Evolutionary conservation across 2,113 vertebrate species (phyloP).

Genomic region (Caranx melampygus): DNA sequence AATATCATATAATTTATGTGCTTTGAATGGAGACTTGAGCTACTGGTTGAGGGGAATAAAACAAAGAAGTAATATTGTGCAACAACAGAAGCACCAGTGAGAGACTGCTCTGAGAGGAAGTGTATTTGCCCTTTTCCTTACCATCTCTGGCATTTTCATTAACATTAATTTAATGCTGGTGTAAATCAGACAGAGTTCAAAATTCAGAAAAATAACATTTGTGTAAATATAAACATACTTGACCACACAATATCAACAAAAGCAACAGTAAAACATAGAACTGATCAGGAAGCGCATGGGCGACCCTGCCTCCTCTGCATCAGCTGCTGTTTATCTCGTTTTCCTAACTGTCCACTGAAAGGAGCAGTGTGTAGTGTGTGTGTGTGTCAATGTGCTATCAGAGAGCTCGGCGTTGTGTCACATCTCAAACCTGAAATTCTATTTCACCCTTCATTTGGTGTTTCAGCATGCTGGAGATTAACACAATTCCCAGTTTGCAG

Average conservation of each 20-base stretch:
- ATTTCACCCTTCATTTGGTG: slow-evolving; percentile 41
- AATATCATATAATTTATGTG: not conserved
- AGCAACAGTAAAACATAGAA: not conserved
- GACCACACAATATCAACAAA: not conserved
- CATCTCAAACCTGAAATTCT: slow-evolving; percentile 27
- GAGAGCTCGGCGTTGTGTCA: slow-evolving; percentile 10
- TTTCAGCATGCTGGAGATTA: slow-evolving; percentile 41
- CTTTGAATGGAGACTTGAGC: not conserved
- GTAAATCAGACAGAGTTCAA: not conserved
- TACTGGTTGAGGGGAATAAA: not conserved
- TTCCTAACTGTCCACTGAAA: slow-evolving; percentile 3
- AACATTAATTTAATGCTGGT: not conserved
- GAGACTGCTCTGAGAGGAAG: not conserved
- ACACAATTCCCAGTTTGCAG: slow-evolving; percentile 11
- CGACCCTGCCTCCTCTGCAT: not conserved
- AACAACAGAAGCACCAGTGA: not conserved
- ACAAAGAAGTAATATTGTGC: not conserved
- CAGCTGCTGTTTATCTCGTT: not conserved
- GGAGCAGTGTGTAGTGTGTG: not conserved
- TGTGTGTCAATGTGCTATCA: not conserved
- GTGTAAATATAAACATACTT: not conserved
- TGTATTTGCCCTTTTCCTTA: not conserved
- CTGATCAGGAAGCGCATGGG: not conserved
- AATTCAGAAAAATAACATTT: not conserved
- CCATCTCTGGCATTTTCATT: not conserved